Evolutionary conservation across 2,113 vertebrate genomes (phyloP).

Genomic region (Elephas maximus): DNA sequence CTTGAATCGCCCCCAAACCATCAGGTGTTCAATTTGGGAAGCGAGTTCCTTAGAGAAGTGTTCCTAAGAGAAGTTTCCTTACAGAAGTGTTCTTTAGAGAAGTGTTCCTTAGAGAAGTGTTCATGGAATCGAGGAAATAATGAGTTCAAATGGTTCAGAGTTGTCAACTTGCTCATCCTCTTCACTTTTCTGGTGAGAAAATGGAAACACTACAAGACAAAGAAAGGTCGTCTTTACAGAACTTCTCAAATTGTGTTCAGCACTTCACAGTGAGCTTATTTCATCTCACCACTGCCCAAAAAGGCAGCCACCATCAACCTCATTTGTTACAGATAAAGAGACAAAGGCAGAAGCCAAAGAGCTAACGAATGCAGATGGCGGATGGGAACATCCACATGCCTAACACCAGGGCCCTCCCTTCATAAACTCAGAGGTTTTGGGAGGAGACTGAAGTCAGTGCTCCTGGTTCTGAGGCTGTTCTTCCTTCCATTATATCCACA

Average conservation of each 20-base stretch:
- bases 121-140: background rate
- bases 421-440: accelerated
- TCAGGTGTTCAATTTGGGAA: background rate
- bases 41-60: background rate
- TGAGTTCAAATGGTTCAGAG: background rate
- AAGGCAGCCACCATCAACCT: accelerated
- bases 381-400: accelerated
- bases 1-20: background rate
- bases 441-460: background rate
- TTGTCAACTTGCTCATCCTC: no score
- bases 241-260: accelerated
- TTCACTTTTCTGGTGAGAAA: background rate
- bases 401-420: accelerated
- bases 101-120: background rate
- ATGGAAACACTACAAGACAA: background rate
- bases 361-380: accelerated
- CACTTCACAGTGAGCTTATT: accelerated
- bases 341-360: no score
- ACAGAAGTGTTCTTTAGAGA: background rate
- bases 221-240: background rate
- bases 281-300: accelerated
- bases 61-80: background rate
- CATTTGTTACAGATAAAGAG: background rate
- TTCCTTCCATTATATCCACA: background rate
- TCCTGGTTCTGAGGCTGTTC: no score